A percentile compares a stretch with the other conserved stretches of the same genome.
Evolutionary conservation across 2,888 invertebrate genomes (phyloP).

Genomic region (Dorcus hopei): DNA sequence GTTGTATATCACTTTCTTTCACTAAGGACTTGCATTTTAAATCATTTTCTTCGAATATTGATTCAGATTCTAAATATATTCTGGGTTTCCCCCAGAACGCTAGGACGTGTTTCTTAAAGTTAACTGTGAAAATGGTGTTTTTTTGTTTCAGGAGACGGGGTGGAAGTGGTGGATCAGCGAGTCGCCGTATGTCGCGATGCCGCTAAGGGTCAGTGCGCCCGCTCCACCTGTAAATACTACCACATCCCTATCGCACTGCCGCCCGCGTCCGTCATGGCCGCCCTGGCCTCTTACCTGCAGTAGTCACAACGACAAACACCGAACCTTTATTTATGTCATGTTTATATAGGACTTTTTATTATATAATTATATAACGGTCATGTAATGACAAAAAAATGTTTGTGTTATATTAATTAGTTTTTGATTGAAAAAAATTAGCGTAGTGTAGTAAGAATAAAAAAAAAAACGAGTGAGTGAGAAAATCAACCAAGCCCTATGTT

Average conservation of each 20-base stretch:
- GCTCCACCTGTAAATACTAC: conserved; percentile 95
- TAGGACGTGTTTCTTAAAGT: neutral
- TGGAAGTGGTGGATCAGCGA: conserved; percentile 92
- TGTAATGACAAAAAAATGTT: conserved; percentile 45
- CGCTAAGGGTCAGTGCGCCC: conserved; percentile 89
- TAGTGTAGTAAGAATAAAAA: conserved; percentile 31
- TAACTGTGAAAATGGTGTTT: neutral
- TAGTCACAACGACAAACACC: conserved; percentile 44
- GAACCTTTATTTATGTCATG: conserved; percentile 44
- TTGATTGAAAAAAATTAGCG: conserved; percentile 30
- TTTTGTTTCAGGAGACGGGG: conserved; percentile 71
- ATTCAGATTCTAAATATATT: no score
- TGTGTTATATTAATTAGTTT: conserved; percentile 30
- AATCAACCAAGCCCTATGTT: conserved; percentile 38
- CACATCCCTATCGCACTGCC: conserved; percentile 91
- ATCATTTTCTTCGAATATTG: no score
- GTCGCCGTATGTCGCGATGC: conserved; percentile 96
- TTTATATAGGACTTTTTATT: conserved; percentile 49
- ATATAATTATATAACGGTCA: conserved; percentile 43
- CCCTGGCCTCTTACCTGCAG: conserved; percentile 53
- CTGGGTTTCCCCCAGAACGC: neutral
- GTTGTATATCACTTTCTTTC: no score
- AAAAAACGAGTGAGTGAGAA: conserved; percentile 27
- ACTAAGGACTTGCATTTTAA: no score
- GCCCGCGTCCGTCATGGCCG: conserved; percentile 74